A percentile compares a stretch with the other conserved stretches of the same genome.
These are phyloP conservation scores for Platyrinchus mystaceus DNA, from an alignment of 2,797 vertebrate genomes.

Conservation along the genomic window DNA sequence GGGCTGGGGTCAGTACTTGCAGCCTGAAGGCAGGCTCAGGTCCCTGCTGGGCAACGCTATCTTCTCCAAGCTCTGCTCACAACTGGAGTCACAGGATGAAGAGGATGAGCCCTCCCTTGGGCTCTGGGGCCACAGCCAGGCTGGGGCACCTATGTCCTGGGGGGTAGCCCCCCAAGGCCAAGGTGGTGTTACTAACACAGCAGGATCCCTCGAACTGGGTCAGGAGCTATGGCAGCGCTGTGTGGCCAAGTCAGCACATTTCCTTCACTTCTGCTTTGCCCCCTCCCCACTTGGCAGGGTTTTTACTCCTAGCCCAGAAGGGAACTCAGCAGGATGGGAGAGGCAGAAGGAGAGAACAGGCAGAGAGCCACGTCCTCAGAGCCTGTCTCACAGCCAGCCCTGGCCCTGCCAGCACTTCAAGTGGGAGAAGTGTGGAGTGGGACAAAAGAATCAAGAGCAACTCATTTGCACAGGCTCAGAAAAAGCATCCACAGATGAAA, in stretches of 20 bases:
- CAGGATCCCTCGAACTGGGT: neutral
- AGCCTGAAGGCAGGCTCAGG: neutral
- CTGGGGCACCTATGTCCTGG: neutral
- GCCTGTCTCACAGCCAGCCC: neutral
- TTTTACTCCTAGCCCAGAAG: constrained; percentile 1
- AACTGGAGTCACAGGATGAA: neutral
- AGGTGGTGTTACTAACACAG: neutral
- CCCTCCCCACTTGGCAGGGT: constrained; percentile 4
- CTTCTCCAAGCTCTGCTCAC: neutral
- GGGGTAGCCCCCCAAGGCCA: neutral
- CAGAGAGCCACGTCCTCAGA: constrained; percentile 15
- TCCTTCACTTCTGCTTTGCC: neutral
- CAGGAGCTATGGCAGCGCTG: neutral
- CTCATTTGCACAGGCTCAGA: neutral
- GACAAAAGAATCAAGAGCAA: neutral
- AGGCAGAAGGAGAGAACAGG: constrained; percentile 17
- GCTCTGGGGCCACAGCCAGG: neutral
- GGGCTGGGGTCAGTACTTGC: neutral
- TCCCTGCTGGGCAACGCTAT: neutral
- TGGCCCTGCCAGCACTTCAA: constrained; percentile 14
- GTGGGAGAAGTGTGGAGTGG: neutral
- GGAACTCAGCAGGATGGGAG: constrained; percentile 17
- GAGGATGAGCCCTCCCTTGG: neutral
- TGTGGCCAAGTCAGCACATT: neutral
- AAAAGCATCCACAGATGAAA: constrained; percentile 12